These are phyloP conservation scores for Buathra laborator DNA, from an alignment of 2,888 invertebrate species.

Conservation along the genomic window DNA sequence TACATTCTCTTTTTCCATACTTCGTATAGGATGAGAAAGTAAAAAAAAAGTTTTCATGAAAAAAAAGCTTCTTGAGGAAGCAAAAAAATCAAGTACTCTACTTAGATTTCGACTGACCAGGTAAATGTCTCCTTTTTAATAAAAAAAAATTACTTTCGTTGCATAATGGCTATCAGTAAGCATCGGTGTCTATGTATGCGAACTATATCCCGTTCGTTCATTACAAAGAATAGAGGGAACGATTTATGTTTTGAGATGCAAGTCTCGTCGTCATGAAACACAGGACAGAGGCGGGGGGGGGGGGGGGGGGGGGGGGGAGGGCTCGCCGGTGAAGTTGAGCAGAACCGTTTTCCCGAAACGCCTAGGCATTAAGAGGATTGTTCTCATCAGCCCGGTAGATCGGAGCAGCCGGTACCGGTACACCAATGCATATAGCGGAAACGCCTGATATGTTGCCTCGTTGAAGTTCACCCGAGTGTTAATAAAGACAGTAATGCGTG, in stretches of 20 bases:
- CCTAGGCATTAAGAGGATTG: conserved; percentile 69
- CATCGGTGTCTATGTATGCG: background rate
- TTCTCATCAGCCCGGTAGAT: conserved; percentile 61
- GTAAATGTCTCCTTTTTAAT: too few relatives aligned
- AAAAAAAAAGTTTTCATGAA: too few relatives aligned
- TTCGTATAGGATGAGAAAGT: too few relatives aligned
- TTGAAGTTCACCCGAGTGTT: conserved; percentile 67
- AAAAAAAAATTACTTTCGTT: too few relatives aligned
- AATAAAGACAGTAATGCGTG: conserved; percentile 62
- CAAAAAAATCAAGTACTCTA: too few relatives aligned
- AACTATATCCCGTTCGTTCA: background rate
- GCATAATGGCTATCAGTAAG: background rate
- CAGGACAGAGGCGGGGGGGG: background rate
- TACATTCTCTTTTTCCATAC: too few relatives aligned
- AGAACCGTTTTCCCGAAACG: conserved; percentile 48
- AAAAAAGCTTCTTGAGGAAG: too few relatives aligned
- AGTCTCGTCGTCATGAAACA: background rate
- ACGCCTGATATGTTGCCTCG: conserved; percentile 63
- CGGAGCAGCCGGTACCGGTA: conserved; percentile 37
- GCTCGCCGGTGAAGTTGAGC: background rate
- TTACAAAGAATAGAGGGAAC: background rate
- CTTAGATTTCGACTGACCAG: too few relatives aligned
- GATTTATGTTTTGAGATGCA: background rate
- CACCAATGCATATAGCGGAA: conserved; percentile 36
- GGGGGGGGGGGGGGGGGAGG: background rate